These are phyloP conservation scores for Salvator merianae DNA, from an alignment of 2,113 vertebrate species.

Conservation along the genomic window DNA sequence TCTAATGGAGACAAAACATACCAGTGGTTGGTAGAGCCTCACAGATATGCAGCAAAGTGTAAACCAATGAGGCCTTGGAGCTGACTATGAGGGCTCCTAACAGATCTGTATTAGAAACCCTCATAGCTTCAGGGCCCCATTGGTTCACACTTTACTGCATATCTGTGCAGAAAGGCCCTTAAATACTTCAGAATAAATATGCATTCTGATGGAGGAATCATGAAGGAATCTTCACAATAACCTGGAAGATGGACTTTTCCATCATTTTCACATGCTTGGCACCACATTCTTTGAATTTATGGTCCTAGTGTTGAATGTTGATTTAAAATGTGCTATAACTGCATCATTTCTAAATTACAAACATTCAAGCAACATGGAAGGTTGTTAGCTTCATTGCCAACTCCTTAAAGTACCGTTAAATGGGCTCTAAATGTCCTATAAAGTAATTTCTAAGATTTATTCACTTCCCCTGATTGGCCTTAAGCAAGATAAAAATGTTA, in stretches of 20 bases:
- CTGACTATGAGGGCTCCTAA: too few species aligned
- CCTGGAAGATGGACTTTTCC: neutral
- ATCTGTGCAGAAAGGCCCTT: neutral
- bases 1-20: too few species aligned
- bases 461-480: constrained; percentile 63
- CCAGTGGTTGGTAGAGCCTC: too few species aligned
- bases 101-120: too few species aligned
- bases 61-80: too few species aligned
- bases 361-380: constrained; percentile 65
- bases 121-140: too few species aligned
- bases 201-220: neutral
- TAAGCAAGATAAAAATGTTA: constrained; percentile 64
- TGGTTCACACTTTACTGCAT: too few species aligned
- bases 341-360: constrained; percentile 64
- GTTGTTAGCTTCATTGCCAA: constrained; percentile 66
- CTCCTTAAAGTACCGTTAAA: constrained; percentile 64
- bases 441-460: constrained; percentile 70
- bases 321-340: constrained; percentile 48
- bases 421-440: constrained; percentile 66
- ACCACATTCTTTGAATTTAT: constrained; percentile 56
- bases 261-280: too few species aligned
- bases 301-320: constrained; percentile 46
- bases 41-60: too few species aligned
- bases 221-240: constrained; percentile 11
- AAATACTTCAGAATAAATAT: neutral